Evolutionary conservation across 2,888 invertebrate genomes (phyloP), one percentile per base, ranked within the genome.

Genomic region (Polydesmus complanatus): DNA sequence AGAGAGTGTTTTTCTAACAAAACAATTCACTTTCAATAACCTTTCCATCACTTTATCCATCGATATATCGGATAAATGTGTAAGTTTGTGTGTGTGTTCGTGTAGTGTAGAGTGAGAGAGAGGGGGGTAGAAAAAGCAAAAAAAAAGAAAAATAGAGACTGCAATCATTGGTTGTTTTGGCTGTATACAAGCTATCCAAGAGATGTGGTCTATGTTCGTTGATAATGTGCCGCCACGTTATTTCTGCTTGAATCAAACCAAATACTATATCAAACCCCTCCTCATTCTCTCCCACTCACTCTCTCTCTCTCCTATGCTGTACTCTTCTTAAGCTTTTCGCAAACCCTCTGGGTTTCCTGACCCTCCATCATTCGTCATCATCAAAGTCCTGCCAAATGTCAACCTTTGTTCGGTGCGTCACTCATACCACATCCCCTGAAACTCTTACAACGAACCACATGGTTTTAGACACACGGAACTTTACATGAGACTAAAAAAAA

Each of bases 291-390:
- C 37, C 37, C 37, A 5, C 37, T 14, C 37, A 37, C 37, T 37
- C 37, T 37, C 37, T 37, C 37, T 37, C 14, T 37, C 37, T 37
- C 5, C 37, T 8, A 37, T 37, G 8, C 14, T 8, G 37, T 37
- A n/a, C n/a, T 37, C 37, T 37, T 8, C 14, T 14, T 14, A 37
- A 8, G 37, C 37, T 37, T 37, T 37, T 37, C 8, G 8, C 5
- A 37, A 37, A 23, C 58, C 37, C 60, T 27, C 55, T 49, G 48
- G 53, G 60, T 54, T 37, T 50, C 25, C 47, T 19, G 54, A 54
- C 54, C 60, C 60, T 56, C 51, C 60, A 55, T 60, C 60, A 60
- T 60, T 60, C 60, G 60, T 60, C 60, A 56, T 60, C 60, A 60
- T 60, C 60, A 60, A 60, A 58, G 58, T 58, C 58, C 58, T 58